Evolutionary conservation across 2,113 vertebrate species (phyloP), one percentile per base, ranked within the genome.

Genomic region (Motacilla tschutschensis): DNA sequence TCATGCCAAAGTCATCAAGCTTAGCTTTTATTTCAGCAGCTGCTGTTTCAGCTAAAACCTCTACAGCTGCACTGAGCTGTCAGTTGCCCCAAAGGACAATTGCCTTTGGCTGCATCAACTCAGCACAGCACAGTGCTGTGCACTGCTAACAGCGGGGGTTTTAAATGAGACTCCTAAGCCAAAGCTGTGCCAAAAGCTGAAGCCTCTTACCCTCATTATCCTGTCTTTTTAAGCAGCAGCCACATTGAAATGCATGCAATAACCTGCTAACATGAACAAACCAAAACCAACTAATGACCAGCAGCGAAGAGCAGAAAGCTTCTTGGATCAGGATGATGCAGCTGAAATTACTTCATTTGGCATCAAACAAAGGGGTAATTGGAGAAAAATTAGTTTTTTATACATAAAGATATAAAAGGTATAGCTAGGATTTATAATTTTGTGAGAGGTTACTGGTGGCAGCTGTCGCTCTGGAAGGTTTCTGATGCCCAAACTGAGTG

Each of bases 1-100:
- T 53, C 54, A 58, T 20, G 35, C 3, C 5, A 67, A 53, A 83
- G 76, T 29, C 4, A 1, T 74, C 2, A 13, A 78, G 54, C 41
- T 89, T 70, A 71, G 57, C 24, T 75, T 91, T 93, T 50, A 60
- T 91, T 87, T 83, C 87, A 78, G 28, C 85, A 89, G 83, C 78
- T 86, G 81, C 41, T 84, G 22, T 67, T 89, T 63, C 48, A 80
- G 57, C 62, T 91, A 58, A 83, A 79, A 91, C 17, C 46, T 62
- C 19, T 79, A 40, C 78, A 88, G 69, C 79, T 87, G 82, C 48
- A 77, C 79, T 63, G 41, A 83, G 46, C 54, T 72, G 20, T 35
- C 58, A 64, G 51, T 66, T 63, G 25, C 43, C 21, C 11, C 58
- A 48, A 50, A 54, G 69, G 58, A 50, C 54, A 25, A 64, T 31